Percentiles rank a stretch among this genome's conserved stretches.
Evolutionary conservation across 2,797 vertebrate genomes (phyloP).

Genomic region (Sebastes matsubarae): DNA sequence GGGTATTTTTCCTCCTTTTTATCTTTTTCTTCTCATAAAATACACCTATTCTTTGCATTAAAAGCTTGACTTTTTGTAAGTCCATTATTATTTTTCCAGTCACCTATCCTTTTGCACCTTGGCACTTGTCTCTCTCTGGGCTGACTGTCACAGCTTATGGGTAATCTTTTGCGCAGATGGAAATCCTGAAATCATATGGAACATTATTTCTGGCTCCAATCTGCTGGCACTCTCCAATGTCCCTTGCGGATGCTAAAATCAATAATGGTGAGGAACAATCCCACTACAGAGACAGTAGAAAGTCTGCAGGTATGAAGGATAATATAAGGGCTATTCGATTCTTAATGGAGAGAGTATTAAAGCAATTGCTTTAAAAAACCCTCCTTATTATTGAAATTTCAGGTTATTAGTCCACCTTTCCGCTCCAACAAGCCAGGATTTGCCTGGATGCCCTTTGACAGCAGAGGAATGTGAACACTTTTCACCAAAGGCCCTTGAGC

Average conservation of each 20-base stretch:
- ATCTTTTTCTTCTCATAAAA: constrained; percentile 42
- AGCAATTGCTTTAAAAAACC: background rate
- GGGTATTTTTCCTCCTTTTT: constrained; percentile 8
- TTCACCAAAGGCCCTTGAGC: constrained; percentile 77
- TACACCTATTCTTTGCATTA: constrained; percentile 36
- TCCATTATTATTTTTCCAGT: constrained; percentile 71
- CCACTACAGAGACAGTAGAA: background rate
- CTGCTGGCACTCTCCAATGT: constrained; percentile 41
- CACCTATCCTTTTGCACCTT: constrained; percentile 45
- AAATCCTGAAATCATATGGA: constrained; percentile 80
- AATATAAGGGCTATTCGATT: background rate
- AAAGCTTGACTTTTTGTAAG: constrained; percentile 19
- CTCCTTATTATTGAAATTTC: constrained; percentile 7
- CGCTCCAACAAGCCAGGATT: constrained; percentile 75
- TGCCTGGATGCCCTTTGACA: constrained; percentile 80
- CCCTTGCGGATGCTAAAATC: constrained; percentile 46
- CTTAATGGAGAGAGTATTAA: background rate
- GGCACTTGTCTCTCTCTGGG: constrained; percentile 46
- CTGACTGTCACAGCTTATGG: constrained; percentile 64
- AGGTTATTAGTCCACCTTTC: constrained; percentile 52
- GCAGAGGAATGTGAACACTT: constrained; percentile 81
- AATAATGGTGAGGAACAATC: constrained; percentile 30
- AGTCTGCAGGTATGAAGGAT: background rate
- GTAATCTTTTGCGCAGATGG: constrained; percentile 81
- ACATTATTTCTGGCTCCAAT: constrained; percentile 68